A percentile compares a stretch with the other conserved stretches of the same genome.
These are phyloP conservation scores for Cotesia typhae DNA, from an alignment of 1,140 invertebrate species.

Conservation along the genomic window DNA sequence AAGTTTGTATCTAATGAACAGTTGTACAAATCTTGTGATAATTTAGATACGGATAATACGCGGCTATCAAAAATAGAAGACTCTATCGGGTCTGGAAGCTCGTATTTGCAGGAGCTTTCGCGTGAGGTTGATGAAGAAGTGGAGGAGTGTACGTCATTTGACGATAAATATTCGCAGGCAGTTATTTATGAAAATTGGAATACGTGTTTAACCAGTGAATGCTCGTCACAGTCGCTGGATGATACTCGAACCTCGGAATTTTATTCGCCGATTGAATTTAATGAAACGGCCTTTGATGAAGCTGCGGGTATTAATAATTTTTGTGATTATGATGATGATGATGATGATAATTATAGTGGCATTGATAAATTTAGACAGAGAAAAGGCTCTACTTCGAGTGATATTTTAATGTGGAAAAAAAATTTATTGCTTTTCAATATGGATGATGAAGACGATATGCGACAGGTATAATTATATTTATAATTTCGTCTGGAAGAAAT, in stretches of 20 bases:
- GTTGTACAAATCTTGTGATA: slow-evolving; percentile 34
- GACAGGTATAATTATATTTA: slow-evolving; percentile 26
- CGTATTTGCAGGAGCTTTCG: background rate
- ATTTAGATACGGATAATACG: background rate
- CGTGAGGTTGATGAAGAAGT: slow-evolving; percentile 16
- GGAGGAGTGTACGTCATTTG: slow-evolving; percentile 27
- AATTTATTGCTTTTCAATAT: slow-evolving; percentile 28
- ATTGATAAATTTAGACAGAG: slow-evolving; percentile 30
- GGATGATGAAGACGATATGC: slow-evolving; percentile 39
- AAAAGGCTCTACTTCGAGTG: slow-evolving; percentile 38
- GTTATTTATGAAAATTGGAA: slow-evolving; percentile 32
- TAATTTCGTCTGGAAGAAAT: background rate
- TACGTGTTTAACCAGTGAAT: slow-evolving; percentile 19
- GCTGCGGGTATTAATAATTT: background rate
- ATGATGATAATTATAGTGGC: slow-evolving; percentile 10
- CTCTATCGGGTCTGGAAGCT: slow-evolving; percentile 26
- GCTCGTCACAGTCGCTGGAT: slow-evolving; percentile 21
- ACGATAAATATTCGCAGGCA: slow-evolving; percentile 12
- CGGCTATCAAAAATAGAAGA: background rate
- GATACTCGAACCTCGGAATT: slow-evolving; percentile 28
- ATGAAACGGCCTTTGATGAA: slow-evolving; percentile 19
- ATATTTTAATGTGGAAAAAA: slow-evolving; percentile 38
- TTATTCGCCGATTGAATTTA: slow-evolving; percentile 25
- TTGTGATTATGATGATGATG: slow-evolving; percentile 8
- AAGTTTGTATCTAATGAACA: slow-evolving; percentile 23